Conservation (phyloP, 2,888 invertebrate species). For the Netelia fuscicornis region DNA sequence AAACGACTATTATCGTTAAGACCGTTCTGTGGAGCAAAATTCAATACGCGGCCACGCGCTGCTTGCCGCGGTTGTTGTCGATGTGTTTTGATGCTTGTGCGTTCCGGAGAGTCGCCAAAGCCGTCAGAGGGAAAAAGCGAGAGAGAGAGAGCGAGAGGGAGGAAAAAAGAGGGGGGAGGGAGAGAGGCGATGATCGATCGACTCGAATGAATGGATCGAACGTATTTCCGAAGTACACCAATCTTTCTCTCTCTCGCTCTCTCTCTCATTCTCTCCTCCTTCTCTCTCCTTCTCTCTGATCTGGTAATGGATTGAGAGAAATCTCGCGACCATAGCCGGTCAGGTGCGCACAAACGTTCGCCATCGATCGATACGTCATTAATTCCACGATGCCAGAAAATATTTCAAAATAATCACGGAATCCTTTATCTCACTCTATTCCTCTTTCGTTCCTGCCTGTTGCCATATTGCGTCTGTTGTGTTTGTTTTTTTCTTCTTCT, state of each 20-base stretch:
- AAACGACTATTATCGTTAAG: slow-evolving; percentile 60
- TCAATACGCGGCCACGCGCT: not conserved
- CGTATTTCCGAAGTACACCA: slow-evolving; percentile 57
- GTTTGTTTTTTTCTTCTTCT: not conserved
- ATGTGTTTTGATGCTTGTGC: slow-evolving; percentile 27
- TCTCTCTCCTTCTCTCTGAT: slow-evolving; percentile 11
- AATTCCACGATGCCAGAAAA: slow-evolving; percentile 35
- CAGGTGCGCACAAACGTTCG: slow-evolving; percentile 19
- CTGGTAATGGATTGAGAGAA: slow-evolving; percentile 55
- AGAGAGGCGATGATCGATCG: slow-evolving; percentile 59
- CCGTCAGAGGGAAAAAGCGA: slow-evolving; percentile 27
- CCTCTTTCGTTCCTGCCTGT: not conserved
- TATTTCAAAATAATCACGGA: slow-evolving; percentile 47
- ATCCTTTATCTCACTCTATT: slow-evolving; percentile 21
- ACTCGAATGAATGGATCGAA: slow-evolving; percentile 59
- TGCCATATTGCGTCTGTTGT: not conserved
- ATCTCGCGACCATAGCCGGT: slow-evolving; percentile 55
- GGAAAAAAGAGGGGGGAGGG: not conserved
- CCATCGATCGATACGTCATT: slow-evolving; percentile 56
- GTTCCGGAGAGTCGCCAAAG: slow-evolving; percentile 40
- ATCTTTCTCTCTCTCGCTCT: slow-evolving; percentile 43
- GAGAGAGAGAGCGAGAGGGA: slow-evolving; percentile 40
- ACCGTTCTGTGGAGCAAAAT: slow-evolving; percentile 24
- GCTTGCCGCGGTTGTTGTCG: slow-evolving; percentile 16
- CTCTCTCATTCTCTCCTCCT: not conserved